Conservation (phyloP, 2,888 invertebrate species). For the Gandaritis pyraliata region DNA sequence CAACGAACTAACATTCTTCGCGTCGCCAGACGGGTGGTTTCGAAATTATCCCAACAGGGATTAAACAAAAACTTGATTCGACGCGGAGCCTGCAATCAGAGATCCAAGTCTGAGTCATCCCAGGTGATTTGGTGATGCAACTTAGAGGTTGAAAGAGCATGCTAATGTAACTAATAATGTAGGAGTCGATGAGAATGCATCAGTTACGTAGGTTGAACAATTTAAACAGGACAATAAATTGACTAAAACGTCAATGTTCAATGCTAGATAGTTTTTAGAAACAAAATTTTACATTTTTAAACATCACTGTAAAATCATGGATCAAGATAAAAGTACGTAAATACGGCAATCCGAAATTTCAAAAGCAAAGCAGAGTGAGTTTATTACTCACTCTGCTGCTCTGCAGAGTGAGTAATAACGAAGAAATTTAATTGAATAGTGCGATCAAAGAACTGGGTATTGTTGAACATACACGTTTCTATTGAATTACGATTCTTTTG, state of each 20-base stretch:
- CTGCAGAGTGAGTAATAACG: slow-evolving; percentile 15
- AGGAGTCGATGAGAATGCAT: slow-evolving; percentile 33
- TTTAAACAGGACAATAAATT: slow-evolving; percentile 17
- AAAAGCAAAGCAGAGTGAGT: no score
- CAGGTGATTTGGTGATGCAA: slow-evolving; percentile 38
- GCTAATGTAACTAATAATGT: slow-evolving; percentile 36
- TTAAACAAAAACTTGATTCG: slow-evolving; percentile 22
- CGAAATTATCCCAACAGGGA: slow-evolving; percentile 20
- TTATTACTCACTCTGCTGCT: no score
- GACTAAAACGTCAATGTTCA: slow-evolving; percentile 9
- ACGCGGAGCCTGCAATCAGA: slow-evolving; percentile 19
- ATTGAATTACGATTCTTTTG: slow-evolving; percentile 26
- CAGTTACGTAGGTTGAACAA: slow-evolving; percentile 23
- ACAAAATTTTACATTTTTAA: no score
- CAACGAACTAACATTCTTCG: slow-evolving; percentile 22
- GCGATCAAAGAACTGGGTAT: slow-evolving; percentile 35
- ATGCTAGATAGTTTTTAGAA: neutral
- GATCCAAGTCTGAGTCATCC: slow-evolving; percentile 37
- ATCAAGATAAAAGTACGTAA: no score
- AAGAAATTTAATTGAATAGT: slow-evolving; percentile 10
- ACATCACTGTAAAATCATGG: no score
- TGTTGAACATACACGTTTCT: slow-evolving; percentile 28
- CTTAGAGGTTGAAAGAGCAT: slow-evolving; percentile 37
- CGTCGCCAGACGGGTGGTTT: slow-evolving; percentile 15
- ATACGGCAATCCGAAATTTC: no score